phyloP scores from a whole-genome alignment of 2,888 invertebrate genomes.

The Lasiommata megera region DNA sequence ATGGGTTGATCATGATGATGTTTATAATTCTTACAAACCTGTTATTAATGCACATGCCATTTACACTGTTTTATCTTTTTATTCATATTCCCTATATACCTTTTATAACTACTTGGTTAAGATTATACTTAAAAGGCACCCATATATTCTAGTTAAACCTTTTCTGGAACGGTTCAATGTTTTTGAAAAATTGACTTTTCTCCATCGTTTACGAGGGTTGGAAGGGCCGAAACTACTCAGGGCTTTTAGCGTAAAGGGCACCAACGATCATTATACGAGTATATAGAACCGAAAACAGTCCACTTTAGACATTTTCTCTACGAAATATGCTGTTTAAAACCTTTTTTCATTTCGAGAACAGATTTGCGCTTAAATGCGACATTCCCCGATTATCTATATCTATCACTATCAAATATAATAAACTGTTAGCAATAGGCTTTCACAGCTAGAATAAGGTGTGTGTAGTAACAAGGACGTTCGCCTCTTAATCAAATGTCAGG shows the following conservation, averaged over 20 bases:
- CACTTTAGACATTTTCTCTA: slow-evolving; percentile 43
- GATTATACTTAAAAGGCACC: background rate
- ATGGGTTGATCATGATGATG: no score
- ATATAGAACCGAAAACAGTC: slow-evolving; percentile 35
- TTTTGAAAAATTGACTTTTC: slow-evolving; percentile 45
- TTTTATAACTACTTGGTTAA: background rate
- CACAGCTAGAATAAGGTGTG: no score
- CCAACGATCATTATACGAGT: slow-evolving; percentile 47
- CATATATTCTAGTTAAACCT: slow-evolving; percentile 4
- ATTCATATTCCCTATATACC: no score
- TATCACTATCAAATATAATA: no score
- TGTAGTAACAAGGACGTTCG: no score
- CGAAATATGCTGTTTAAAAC: slow-evolving; percentile 20
- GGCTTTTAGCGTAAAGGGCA: slow-evolving; percentile 52
- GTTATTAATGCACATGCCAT: no score
- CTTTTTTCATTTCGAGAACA: background rate
- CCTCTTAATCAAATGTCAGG: no score
- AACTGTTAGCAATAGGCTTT: no score
- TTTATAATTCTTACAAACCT: no score
- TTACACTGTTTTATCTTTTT: no score
- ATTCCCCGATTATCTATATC: no score
- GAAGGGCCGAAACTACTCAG: slow-evolving; percentile 50
- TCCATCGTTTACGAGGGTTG: slow-evolving; percentile 49
- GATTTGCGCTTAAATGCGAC: no score
- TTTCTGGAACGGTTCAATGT: slow-evolving; percentile 1